Percentiles rank a stretch among this genome's conserved stretches.
phyloP scores from a whole-genome alignment of 2,113 vertebrate genomes.

The Morone saxatilis region DNA sequence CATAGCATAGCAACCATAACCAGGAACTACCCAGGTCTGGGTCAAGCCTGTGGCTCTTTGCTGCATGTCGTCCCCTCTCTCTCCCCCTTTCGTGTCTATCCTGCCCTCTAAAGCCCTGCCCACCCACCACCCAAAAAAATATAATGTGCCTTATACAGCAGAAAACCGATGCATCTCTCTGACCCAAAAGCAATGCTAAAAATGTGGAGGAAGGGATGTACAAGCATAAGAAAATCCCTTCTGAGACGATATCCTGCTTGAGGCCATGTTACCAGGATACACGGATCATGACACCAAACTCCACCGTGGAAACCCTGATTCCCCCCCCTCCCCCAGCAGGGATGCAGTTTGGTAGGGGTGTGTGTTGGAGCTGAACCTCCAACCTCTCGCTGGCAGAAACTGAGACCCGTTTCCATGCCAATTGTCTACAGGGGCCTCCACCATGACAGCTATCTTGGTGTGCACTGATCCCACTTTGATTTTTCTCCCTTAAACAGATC shows the following conservation, averaged over 20 bases:
- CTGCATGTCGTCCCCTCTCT: too few relatives aligned
- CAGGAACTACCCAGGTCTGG: neutral
- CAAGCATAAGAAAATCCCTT: conserved; percentile 9
- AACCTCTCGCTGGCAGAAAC: conserved; percentile 46
- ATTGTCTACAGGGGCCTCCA: conserved; percentile 34
- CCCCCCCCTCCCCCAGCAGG: conserved; percentile 9
- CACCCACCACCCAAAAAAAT: too few relatives aligned
- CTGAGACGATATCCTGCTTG: conserved; percentile 25
- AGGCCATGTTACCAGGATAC: conserved; percentile 45
- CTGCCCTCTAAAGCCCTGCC: too few relatives aligned
- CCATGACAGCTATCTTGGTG: conserved; percentile 37
- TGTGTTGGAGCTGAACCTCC: conserved; percentile 26
- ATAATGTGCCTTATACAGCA: neutral
- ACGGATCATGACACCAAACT: conserved; percentile 35
- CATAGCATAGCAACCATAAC: neutral
- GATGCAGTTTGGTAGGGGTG: neutral
- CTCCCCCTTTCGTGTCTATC: too few relatives aligned
- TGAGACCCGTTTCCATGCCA: conserved; percentile 45
- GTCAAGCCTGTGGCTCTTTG: too few relatives aligned
- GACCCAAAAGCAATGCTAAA: conserved; percentile 1
- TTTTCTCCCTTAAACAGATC: conserved; percentile 33
- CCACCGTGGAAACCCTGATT: conserved; percentile 6
- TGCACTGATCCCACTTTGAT: conserved; percentile 39
- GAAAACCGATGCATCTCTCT: neutral
- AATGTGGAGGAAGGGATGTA: neutral